Evolutionary conservation across 2,888 invertebrate species (phyloP).

Genomic region (Pristionchus mayeri): DNA sequence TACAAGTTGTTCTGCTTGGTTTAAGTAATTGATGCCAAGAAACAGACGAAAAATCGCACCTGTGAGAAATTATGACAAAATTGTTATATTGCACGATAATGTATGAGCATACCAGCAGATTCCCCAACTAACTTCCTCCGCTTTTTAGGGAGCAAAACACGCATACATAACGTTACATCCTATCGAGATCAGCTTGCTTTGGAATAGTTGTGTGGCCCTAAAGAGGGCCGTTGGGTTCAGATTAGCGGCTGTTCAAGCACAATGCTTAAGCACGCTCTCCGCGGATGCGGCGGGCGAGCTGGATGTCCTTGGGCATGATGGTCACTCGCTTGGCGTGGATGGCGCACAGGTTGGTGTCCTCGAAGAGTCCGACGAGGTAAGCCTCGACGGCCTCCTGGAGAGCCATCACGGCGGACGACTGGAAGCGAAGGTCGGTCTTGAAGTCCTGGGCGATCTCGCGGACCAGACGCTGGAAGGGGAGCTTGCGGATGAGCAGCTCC

Average conservation of each 20-base stretch:
- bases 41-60: too few relatives aligned
- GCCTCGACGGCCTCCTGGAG: slow-evolving; percentile 84
- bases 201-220: too few relatives aligned
- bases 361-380: slow-evolving; percentile 92
- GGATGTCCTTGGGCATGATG: slow-evolving; percentile 98
- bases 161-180: too few relatives aligned
- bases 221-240: slow-evolving; percentile 67
- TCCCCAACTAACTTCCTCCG: too few relatives aligned
- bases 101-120: too few relatives aligned
- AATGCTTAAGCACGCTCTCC: slow-evolving; percentile 83
- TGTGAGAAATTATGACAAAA: too few relatives aligned
- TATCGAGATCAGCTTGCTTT: too few relatives aligned
- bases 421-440: slow-evolving; percentile 70
- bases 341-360: slow-evolving; percentile 95
- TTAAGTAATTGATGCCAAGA: too few relatives aligned
- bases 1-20: too few relatives aligned
- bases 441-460: slow-evolving; percentile 70
- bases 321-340: slow-evolving; percentile 97
- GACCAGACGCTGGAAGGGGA: slow-evolving; percentile 65
- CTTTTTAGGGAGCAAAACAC: too few relatives aligned
- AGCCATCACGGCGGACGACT: slow-evolving; percentile 65
- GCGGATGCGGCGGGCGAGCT: slow-evolving; percentile 94
- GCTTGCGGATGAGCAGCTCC: slow-evolving; percentile 79
- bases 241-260: slow-evolving; percentile 45
- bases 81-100: too few relatives aligned